phyloP scores from a whole-genome alignment of 2,113 vertebrate species.

The Vimba vimba region DNA sequence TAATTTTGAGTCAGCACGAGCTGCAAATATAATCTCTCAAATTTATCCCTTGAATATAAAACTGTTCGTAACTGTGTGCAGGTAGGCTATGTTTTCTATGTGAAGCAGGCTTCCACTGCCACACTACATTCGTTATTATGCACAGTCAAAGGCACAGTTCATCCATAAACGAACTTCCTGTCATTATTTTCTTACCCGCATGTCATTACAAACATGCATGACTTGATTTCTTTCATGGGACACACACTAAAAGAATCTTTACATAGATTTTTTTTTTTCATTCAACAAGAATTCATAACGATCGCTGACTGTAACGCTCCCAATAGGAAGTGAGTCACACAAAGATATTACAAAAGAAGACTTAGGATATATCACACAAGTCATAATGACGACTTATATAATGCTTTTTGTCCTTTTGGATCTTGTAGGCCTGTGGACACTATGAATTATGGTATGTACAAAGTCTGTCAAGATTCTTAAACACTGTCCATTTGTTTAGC shows the following conservation, averaged over 20 bases:
- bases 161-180: neutral
- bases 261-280: neutral
- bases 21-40: neutral
- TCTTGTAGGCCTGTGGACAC: neutral
- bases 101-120: neutral
- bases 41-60: neutral
- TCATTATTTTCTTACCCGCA: neutral
- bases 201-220: neutral
- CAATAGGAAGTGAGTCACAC: too few relatives aligned
- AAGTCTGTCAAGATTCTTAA: too few relatives aligned
- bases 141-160: neutral
- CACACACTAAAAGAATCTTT: neutral
- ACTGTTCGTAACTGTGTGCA: neutral
- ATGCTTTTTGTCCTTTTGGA: neutral
- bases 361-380: neutral
- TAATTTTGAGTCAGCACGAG: constrained; percentile 54
- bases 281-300: neutral
- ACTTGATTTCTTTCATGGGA: neutral
- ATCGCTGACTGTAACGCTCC: neutral
- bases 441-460: too few relatives aligned
- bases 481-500: neutral
- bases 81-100: neutral
- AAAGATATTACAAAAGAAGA: neutral
- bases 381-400: neutral
- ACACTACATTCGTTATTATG: neutral